A percentile compares a stretch with the other conserved stretches of the same genome.
These are phyloP conservation scores for Lepidothrix coronata DNA, from an alignment of 2,113 vertebrate species.

Conservation along the genomic window DNA sequence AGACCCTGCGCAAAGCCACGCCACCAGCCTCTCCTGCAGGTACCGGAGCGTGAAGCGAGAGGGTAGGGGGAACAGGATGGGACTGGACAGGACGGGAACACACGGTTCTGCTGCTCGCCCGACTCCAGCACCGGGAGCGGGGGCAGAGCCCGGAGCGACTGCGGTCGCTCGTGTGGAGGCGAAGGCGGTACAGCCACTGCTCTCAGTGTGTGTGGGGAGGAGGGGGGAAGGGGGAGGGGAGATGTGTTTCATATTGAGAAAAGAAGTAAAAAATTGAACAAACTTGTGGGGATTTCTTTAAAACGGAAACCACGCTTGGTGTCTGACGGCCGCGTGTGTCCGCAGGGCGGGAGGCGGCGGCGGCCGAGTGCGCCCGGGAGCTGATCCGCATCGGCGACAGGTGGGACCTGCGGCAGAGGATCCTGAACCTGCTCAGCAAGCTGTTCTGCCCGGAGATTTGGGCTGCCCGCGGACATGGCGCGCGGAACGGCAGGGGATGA, in stretches of 20 bases:
- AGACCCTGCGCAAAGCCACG: neutral
- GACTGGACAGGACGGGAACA: no score
- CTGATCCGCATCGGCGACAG: constrained; percentile 73
- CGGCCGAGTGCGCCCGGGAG: constrained; percentile 50
- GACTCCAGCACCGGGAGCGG: neutral
- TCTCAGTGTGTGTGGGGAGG: no score
- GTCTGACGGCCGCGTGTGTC: neutral
- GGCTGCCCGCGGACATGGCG: neutral
- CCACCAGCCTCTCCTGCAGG: neutral
- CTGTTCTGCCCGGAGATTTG: constrained; percentile 47
- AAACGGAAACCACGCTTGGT: no score
- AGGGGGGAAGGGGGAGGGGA: no score
- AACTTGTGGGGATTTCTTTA: fast-evolving
- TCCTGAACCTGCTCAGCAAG: constrained; percentile 67
- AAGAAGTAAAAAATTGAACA: neutral
- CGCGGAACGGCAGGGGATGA: neutral
- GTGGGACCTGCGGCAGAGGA: constrained; percentile 65
- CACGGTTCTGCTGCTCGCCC: neutral
- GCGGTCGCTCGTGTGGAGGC: fast-evolving
- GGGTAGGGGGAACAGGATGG: no score
- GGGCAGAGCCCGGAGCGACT: neutral
- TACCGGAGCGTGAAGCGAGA: neutral
- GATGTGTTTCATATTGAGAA: neutral
- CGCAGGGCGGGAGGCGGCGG: constrained; percentile 47
- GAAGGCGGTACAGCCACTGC: no score